phyloP scores from a whole-genome alignment of 92 coral and sea anemone species.

The Bergia puertoricense region DNA sequence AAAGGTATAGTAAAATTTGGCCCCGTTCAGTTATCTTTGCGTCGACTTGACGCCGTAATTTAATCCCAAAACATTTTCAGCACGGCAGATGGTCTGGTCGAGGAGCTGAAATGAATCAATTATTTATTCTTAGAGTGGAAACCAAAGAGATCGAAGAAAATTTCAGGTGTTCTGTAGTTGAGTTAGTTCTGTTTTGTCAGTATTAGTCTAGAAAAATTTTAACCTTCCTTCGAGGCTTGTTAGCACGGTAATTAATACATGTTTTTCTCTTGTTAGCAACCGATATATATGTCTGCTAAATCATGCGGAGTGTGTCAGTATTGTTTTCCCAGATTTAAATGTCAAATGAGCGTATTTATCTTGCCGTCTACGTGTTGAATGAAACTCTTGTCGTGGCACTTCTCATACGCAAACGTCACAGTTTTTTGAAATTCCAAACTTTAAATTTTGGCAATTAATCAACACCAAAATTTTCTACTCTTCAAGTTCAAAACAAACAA shows the following conservation, averaged over 20 bases:
- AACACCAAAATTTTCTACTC: too few relatives aligned
- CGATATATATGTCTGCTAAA: background rate
- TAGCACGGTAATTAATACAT: background rate
- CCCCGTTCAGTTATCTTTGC: background rate
- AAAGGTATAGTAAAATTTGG: constrained; percentile 9
- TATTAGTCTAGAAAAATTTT: background rate
- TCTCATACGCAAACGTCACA: too few relatives aligned
- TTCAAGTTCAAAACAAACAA: too few relatives aligned
- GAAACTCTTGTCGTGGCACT: too few relatives aligned
- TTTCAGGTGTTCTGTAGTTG: background rate
- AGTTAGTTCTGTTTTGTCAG: background rate
- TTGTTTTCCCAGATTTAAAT: background rate
- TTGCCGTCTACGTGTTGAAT: too few relatives aligned
- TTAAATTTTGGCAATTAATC: too few relatives aligned
- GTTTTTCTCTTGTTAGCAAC: background rate
- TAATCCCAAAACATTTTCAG: background rate
- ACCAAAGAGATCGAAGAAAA: background rate
- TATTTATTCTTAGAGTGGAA: background rate
- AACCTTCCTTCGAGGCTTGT: too few relatives aligned
- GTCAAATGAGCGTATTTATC: background rate
- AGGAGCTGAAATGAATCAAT: constrained; percentile 20
- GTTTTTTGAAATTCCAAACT: too few relatives aligned
- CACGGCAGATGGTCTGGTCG: background rate
- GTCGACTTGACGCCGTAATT: background rate
- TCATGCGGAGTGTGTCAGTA: background rate